Conservation (phyloP, 1,140 invertebrate species). For the Pseudomyrmex pallidus region DNA sequence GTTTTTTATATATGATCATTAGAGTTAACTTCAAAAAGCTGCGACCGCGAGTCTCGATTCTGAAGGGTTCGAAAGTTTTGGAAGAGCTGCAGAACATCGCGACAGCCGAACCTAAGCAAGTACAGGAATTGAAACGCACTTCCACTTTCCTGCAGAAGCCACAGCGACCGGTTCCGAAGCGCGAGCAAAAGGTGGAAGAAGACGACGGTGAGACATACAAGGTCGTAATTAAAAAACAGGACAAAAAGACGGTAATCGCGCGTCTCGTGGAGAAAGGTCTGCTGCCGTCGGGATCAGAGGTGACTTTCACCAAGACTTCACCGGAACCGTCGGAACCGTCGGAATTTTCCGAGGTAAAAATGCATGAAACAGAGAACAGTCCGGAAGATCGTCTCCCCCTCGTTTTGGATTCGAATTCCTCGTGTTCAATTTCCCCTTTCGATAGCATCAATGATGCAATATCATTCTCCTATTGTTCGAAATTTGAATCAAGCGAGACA, state of each 20-base stretch:
- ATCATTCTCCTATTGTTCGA: not conserved
- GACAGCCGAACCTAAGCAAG: slow-evolving; percentile 83
- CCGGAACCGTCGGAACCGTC: slow-evolving; percentile 72
- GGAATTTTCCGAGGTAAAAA: slow-evolving; percentile 78
- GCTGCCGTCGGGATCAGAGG: slow-evolving; percentile 72
- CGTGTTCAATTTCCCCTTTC: not conserved
- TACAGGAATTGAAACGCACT: slow-evolving; percentile 86
- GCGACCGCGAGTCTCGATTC: slow-evolving; percentile 87
- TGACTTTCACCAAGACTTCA: slow-evolving; percentile 61
- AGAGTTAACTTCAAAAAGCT: slow-evolving; percentile 90
- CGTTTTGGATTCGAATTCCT: slow-evolving; percentile 12
- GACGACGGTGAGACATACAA: slow-evolving; percentile 79
- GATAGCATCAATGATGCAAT: not conserved
- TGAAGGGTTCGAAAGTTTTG: slow-evolving; percentile 90
- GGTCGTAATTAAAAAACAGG: slow-evolving; percentile 85
- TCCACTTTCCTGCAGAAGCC: slow-evolving; percentile 91
- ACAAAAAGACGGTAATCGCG: slow-evolving; percentile 81
- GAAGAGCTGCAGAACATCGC: slow-evolving; percentile 86
- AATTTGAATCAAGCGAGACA: not conserved
- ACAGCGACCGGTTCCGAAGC: slow-evolving; percentile 86
- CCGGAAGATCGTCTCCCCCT: slow-evolving; percentile 21
- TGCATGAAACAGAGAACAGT: slow-evolving; percentile 52
- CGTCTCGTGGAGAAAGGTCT: slow-evolving; percentile 79
- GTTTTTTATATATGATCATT: slow-evolving; percentile 55
- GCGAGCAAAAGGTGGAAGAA: slow-evolving; percentile 72